Base-by-base conservation (phyloP, 2,888 invertebrate genomes). In the Urechis unicinctus region DNA sequence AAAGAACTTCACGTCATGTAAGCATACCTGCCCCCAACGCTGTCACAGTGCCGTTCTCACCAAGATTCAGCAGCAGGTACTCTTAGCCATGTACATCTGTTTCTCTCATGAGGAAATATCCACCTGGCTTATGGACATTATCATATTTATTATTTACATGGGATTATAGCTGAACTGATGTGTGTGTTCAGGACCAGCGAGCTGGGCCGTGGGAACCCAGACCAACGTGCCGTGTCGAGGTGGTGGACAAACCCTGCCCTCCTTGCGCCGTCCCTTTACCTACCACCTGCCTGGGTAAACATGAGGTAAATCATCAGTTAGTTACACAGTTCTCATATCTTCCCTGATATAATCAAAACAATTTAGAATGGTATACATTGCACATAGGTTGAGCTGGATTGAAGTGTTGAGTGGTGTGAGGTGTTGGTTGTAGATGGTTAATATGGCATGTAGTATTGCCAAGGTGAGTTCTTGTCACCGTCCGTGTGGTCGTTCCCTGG, bases 251-350 rank as follows among this genome's bases (percentile, higher is more conserved):
- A 58, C 78, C 79, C 0, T 82, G 82, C 65, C 80, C 81, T 24
- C 78, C 79, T 0, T 82, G 82, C 65, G 59, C 63, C 55, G 83
- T 85, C 21, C 86, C 86, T 2, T 83, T 91, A 1, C 79, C 83
- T 4, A 66, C 71, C 44, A 63, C 68, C 31, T 78, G 78, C 57
- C 63, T 70, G 29, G 81, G 81, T 2, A 66, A 68, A 43, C 81
- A 81, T 67, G 79, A 79, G 70, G 78, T 75, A 24, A 30, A 44
- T 44, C n/a, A n/a, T n/a, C n/a, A n/a, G n/a, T n/a, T n/a, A n/a
- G n/a, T n/a, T n/a, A n/a, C n/a, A n/a, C n/a, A n/a, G n/a, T n/a
- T n/a, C n/a, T n/a, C n/a, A n/a, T n/a, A n/a, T n/a, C n/a, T n/a
- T n/a, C n/a, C n/a, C n/a, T n/a, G n/a, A n/a, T n/a, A n/a, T n/a